Conservation (phyloP, 2,113 vertebrate genomes). For the Calcarius ornatus region DNA sequence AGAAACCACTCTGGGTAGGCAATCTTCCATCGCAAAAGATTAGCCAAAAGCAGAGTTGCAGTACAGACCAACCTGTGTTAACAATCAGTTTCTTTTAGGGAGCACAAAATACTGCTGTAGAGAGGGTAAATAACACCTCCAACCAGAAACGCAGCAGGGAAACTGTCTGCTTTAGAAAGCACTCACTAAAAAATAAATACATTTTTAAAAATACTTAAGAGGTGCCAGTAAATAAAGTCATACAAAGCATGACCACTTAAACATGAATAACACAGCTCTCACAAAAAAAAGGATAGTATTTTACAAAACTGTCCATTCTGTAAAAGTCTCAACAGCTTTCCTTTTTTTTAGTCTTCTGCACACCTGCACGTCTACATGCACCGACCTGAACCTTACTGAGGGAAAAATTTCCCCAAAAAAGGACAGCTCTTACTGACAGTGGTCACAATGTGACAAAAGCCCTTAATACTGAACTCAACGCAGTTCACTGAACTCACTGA, state of each 20-base stretch:
- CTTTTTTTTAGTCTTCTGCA: neutral
- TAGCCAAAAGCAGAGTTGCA: neutral
- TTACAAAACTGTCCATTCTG: neutral
- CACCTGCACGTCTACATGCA: accelerated
- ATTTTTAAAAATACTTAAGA: neutral
- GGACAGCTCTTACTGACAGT: neutral
- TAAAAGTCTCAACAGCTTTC: neutral
- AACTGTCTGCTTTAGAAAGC: neutral
- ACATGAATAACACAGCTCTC: neutral
- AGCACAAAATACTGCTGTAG: neutral
- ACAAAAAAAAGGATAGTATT: neutral
- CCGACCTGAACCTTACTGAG: accelerated
- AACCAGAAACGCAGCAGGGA: neutral
- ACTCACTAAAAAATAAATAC: neutral
- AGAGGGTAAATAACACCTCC: neutral
- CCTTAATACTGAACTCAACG: neutral
- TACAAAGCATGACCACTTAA: neutral
- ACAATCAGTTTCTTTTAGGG: neutral
- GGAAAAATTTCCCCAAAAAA: neutral
- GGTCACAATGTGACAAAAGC: neutral
- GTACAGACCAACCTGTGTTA: neutral
- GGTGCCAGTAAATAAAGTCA: neutral
- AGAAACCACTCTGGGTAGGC: neutral
- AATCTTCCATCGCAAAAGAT: neutral
- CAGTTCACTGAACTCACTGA: neutral